Conservation (phyloP, 2,888 invertebrate genomes). For the Entomobrya proxima region DNA sequence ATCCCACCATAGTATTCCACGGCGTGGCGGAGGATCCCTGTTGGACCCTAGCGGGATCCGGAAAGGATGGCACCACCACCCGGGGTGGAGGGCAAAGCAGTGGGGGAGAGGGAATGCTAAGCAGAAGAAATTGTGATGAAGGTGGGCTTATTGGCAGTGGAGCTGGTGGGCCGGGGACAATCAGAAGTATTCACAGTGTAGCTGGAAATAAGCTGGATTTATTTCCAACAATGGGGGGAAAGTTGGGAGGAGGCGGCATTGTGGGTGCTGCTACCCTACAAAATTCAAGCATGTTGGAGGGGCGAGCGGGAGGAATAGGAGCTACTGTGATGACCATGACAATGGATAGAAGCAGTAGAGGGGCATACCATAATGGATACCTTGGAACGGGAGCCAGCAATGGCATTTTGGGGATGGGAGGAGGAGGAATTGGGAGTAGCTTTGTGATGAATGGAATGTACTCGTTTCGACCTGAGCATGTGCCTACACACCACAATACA, state of each 20-base stretch:
- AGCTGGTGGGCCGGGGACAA: constrained; percentile 4
- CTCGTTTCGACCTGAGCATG: constrained; percentile 65
- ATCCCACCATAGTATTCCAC: constrained; percentile 52
- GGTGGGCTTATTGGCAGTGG: too few species aligned
- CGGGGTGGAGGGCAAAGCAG: neutral
- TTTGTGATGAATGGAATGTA: constrained; percentile 43
- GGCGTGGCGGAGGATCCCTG: constrained; percentile 53
- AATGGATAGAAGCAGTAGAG: constrained; percentile 17
- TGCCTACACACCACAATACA: constrained; percentile 47
- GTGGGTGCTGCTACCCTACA: neutral
- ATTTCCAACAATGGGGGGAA: constrained; percentile 27
- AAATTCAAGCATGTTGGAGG: neutral
- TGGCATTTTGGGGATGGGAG: neutral
- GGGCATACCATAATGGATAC: constrained; percentile 7
- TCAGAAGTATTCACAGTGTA: constrained; percentile 30
- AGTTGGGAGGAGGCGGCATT: neutral
- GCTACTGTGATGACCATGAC: constrained; percentile 55
- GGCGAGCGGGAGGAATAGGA: neutral
- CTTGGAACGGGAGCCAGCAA: constrained; percentile 23
- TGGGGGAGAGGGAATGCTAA: neutral
- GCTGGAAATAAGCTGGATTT: constrained; percentile 29
- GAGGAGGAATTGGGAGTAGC: constrained; percentile 30
- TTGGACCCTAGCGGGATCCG: constrained; percentile 31
- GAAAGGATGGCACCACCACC: too few species aligned
- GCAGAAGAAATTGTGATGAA: neutral